A percentile compares a stretch with the other conserved stretches of the same genome.
phyloP scores from a whole-genome alignment of 2,888 invertebrate genomes.

The Parnassius orleans region DNA sequence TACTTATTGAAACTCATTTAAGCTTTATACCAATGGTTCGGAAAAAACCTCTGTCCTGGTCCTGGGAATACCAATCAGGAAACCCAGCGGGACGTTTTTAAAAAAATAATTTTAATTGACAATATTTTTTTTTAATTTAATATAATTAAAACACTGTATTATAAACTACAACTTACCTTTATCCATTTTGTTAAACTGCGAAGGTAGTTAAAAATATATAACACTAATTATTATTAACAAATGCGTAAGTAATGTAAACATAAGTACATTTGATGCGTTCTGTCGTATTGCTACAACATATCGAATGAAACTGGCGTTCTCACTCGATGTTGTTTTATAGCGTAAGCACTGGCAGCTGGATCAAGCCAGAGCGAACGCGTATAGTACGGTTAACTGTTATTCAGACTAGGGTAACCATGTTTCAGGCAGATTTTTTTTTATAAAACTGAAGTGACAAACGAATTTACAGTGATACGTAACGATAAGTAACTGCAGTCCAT shows the following conservation, averaged over 20 bases:
- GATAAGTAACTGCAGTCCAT: too few species aligned
- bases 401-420: background rate
- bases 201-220: background rate
- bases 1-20: too few species aligned
- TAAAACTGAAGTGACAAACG: background rate
- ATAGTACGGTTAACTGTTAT: background rate
- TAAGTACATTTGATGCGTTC: background rate
- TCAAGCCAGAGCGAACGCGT: background rate
- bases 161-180: slow-evolving; percentile 4
- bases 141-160: background rate
- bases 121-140: background rate
- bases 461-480: too few species aligned
- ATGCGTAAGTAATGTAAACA: background rate
- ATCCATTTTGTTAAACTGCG: slow-evolving; percentile 7
- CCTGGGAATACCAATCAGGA: too few species aligned
- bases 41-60: too few species aligned
- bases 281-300: background rate
- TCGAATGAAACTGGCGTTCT: slow-evolving; percentile 6
- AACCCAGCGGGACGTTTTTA: too few species aligned
- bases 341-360: background rate
- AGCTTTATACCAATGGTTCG: too few species aligned
- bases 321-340: slow-evolving; percentile 4
- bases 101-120: background rate
- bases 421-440: background rate
- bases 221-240: slow-evolving; percentile 5